Evolutionary conservation across 2,888 invertebrate species (phyloP).

Genomic region (Ethmia dodecea): DNA sequence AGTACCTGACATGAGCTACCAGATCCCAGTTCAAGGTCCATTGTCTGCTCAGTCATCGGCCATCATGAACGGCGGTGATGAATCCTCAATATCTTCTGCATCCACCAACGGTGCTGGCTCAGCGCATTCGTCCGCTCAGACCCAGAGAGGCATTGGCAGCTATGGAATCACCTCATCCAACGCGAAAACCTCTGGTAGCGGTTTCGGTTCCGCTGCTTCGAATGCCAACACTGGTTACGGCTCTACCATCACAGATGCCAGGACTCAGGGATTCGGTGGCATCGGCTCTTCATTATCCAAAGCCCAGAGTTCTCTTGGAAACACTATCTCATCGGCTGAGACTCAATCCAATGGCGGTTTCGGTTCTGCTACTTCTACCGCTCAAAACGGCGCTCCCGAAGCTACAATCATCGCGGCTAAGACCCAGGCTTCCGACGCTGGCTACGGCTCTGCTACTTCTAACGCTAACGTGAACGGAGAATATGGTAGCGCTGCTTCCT

Average conservation of each 20-base stretch:
- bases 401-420: constrained; percentile 37
- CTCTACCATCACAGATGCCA: constrained; percentile 39
- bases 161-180: constrained; percentile 46
- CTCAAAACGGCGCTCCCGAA: constrained; percentile 29
- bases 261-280: constrained; percentile 36
- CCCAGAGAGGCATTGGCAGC: constrained; percentile 33
- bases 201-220: constrained; percentile 45
- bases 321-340: constrained; percentile 30
- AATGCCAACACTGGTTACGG: constrained; percentile 42
- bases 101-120: constrained; percentile 39
- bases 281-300: constrained; percentile 42
- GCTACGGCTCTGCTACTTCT: constrained; percentile 38
- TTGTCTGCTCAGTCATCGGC: constrained; percentile 47
- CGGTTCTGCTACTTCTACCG: constrained; percentile 33
- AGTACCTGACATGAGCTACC: constrained; percentile 32
- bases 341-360: constrained; percentile 31
- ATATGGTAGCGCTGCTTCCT: constrained; percentile 33
- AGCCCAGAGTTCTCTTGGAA: constrained; percentile 32
- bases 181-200: constrained; percentile 37
- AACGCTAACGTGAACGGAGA: constrained; percentile 41
- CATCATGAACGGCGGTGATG: constrained; percentile 34
- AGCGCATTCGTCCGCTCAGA: constrained; percentile 48
- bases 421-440: constrained; percentile 36
- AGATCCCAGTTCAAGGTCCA: constrained; percentile 21
- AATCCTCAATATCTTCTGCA: constrained; percentile 41